Percentiles rank a stretch among this genome's conserved stretches.
These are phyloP conservation scores for Heliothis peltigera DNA, from an alignment of 2,888 invertebrate genomes.

Conservation along the genomic window DNA sequence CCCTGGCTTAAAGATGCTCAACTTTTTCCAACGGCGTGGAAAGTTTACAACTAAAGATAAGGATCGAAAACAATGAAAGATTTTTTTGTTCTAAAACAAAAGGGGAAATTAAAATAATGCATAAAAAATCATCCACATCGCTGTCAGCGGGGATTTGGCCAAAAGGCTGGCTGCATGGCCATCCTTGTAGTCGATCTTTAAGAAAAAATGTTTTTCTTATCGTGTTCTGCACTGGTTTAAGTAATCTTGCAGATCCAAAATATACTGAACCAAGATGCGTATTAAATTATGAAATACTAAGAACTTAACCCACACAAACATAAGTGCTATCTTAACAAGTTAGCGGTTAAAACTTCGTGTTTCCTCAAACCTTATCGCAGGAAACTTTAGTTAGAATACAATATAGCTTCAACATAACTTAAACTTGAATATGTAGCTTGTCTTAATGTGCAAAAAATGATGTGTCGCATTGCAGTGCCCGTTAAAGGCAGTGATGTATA, in stretches of 20 bases:
- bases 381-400: conserved; percentile 27
- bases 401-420: conserved; percentile 27
- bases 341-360: conserved; percentile 9
- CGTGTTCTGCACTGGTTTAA: too few relatives aligned
- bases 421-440: conserved; percentile 10
- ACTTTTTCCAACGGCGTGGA: too few relatives aligned
- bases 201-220: too few relatives aligned
- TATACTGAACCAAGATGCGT: neutral
- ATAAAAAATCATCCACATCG: too few relatives aligned
- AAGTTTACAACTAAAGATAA: too few relatives aligned
- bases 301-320: neutral
- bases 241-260: neutral
- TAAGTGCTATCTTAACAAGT: conserved; percentile 13
- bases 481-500: conserved; percentile 2
- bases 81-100: too few relatives aligned
- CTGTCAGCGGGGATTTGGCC: too few relatives aligned
- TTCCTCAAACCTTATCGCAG: conserved; percentile 14
- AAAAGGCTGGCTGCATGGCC: too few relatives aligned
- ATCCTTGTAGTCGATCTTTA: too few relatives aligned
- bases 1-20: too few relatives aligned
- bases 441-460: conserved; percentile 7
- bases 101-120: too few relatives aligned
- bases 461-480: conserved; percentile 24
- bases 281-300: conserved; percentile 1
- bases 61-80: too few relatives aligned